phyloP scores from a whole-genome alignment of 2,797 vertebrate species.

The Orestias chungarensis region DNA sequence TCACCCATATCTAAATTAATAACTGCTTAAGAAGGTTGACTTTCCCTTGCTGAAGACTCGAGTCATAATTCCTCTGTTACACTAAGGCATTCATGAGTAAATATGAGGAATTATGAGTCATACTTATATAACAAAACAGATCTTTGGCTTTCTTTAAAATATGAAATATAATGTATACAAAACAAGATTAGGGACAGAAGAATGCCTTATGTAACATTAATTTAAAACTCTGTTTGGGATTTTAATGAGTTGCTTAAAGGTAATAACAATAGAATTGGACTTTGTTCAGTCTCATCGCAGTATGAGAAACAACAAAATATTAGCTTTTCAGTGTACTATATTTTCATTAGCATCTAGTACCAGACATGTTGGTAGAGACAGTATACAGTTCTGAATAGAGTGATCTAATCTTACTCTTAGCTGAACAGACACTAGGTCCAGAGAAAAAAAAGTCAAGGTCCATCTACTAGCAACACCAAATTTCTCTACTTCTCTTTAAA shows the following conservation, averaged over 20 bases:
- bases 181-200: conserved; percentile 16
- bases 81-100: conserved; percentile 42
- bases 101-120: conserved; percentile 56
- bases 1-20: not conserved
- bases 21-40: conserved; percentile 18
- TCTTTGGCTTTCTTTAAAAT: conserved; percentile 47
- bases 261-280: not conserved
- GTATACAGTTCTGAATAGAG: not conserved
- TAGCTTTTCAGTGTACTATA: not conserved
- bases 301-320: not conserved
- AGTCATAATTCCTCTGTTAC: conserved; percentile 35
- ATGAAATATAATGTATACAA: conserved; percentile 19
- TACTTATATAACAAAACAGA: conserved; percentile 42
- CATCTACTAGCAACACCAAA: not conserved
- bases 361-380: no score
- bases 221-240: conserved; percentile 4
- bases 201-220: conserved; percentile 5
- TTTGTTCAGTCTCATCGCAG: not conserved
- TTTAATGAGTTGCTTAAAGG: not conserved
- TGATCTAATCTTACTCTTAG: not conserved
- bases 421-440: not conserved
- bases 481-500: not conserved
- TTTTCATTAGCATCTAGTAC: not conserved
- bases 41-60: conserved; percentile 49
- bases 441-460: not conserved